Base-by-base conservation (phyloP, 2,888 invertebrate species). In the Beris chalybata region DNA sequence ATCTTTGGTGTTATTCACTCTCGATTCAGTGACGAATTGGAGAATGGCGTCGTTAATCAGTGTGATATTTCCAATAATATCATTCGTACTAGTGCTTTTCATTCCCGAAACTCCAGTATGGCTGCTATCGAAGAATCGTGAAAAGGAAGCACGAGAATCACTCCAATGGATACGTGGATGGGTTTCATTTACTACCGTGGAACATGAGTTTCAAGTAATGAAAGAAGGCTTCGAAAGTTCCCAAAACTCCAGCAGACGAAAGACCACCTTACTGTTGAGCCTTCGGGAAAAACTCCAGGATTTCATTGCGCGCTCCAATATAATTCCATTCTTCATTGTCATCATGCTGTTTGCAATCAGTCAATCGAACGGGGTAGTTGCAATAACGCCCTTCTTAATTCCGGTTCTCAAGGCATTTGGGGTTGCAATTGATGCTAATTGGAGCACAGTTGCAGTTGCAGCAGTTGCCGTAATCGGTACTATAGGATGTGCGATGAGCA, bases 21-120 rank as follows among this genome's bases (percentile, higher is more conserved):
- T 85, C 55, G 85, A 85, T 0, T 81, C 82, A 0, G 75, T 85
- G n/a, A 76, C 84, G 13, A 81, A 82, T 0, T 86, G 85, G 85
- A 77, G 84, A 44, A 79, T 81, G 29, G 84, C 84, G 0, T 85
- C 85, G 4, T 76, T 83, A 6, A 79, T 83, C 50, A 82, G 83
- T 5, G 78, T 84, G 12, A 72, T 74, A 1, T 79, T 85, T 4
- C 85, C 86, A 0, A 68, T 85, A 0, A 70, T 81, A 12, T 83
- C 85, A 0, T 82, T 84, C 79, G 71, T 82, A 0, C 76, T 84
- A 1, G 84, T 85, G 0, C 73, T 83, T 1, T 79, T 84, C 74
- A 85, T 85, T 2, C 86, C 86, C 0, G 86, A 86, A 76, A 84
- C 85, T 6, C 85, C 85, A 30, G 80, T 84, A 71, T 85, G 85